These are phyloP conservation scores for Dromius quadrimaculatus DNA, from an alignment of 2,888 invertebrate species.

Conservation along the genomic window DNA sequence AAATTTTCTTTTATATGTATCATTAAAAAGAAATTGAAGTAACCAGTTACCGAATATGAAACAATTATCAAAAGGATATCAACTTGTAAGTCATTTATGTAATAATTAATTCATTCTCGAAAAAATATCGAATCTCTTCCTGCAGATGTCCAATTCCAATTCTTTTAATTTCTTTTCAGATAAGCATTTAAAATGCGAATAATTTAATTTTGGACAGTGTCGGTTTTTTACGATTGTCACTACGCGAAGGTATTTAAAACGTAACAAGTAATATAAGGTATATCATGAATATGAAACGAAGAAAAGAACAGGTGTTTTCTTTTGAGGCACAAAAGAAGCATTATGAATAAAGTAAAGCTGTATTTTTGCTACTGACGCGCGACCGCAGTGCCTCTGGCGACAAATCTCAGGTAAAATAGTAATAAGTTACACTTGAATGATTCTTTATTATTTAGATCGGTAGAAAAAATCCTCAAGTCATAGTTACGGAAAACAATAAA, in stretches of 20 bases:
- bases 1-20: too few relatives aligned
- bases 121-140: not conserved
- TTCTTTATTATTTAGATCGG: not conserved
- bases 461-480: too few relatives aligned
- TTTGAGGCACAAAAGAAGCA: constrained; percentile 22
- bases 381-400: constrained; percentile 11
- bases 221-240: constrained; percentile 17
- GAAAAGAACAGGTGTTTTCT: constrained; percentile 27
- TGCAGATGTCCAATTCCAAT: not conserved
- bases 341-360: constrained; percentile 6
- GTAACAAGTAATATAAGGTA: not conserved
- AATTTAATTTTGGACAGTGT: constrained; percentile 23
- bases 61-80: too few relatives aligned
- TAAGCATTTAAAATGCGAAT: constrained; percentile 22
- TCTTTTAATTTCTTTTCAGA: not conserved
- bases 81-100: too few relatives aligned
- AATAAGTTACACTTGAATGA: not conserved
- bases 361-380: constrained; percentile 26
- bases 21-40: too few relatives aligned
- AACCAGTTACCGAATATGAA: too few relatives aligned
- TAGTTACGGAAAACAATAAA: too few relatives aligned
- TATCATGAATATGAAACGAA: constrained; percentile 29
- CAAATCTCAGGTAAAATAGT: constrained; percentile 29
- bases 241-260: not conserved
- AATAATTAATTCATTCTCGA: too few relatives aligned